Conservation (phyloP, 2,888 invertebrate species). For the Apamea anceps region DNA sequence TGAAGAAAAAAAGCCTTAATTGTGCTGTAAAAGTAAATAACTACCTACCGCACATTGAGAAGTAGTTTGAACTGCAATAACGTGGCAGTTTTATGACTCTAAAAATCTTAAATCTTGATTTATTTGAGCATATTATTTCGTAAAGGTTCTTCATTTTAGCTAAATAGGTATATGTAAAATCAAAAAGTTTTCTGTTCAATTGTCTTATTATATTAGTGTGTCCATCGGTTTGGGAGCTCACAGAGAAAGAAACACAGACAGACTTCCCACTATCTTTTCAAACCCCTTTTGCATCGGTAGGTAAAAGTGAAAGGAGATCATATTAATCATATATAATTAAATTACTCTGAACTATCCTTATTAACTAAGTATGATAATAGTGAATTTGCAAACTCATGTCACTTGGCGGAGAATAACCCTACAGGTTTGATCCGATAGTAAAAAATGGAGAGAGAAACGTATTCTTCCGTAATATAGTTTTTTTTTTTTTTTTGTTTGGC, state of each 20-base stretch:
- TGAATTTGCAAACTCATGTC: too few relatives aligned
- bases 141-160: too few relatives aligned
- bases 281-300: background rate
- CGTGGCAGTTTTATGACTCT: background rate
- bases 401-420: too few relatives aligned
- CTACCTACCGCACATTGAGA: background rate
- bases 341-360: too few relatives aligned
- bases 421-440: too few relatives aligned
- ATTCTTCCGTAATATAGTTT: too few relatives aligned
- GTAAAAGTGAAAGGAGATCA: background rate
- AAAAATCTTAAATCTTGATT: background rate
- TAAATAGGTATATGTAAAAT: too few relatives aligned
- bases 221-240: background rate
- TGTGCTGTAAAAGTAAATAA: background rate
- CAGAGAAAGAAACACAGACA: background rate
- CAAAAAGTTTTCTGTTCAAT: background rate
- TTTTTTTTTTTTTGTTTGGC: too few relatives aligned
- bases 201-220: background rate
- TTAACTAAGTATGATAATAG: too few relatives aligned
- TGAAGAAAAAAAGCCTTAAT: background rate
- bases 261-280: background rate
- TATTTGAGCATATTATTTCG: background rate
- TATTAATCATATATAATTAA: too few relatives aligned
- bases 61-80: background rate
- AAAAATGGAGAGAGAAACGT: too few relatives aligned